These are phyloP conservation scores for Pollenia amentaria DNA, from an alignment of 2,888 invertebrate species.

Conservation along the genomic window DNA sequence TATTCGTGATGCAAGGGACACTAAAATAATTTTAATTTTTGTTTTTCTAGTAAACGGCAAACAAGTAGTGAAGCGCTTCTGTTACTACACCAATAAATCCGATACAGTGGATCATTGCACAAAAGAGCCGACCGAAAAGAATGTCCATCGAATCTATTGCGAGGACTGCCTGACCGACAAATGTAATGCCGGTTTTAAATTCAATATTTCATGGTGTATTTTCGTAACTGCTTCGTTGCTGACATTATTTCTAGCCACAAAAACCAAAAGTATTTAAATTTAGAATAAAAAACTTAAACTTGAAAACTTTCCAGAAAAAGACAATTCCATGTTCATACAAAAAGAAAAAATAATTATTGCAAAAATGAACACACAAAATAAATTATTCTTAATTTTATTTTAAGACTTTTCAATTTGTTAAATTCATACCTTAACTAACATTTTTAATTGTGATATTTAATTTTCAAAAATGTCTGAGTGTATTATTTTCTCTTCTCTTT, in stretches of 20 bases:
- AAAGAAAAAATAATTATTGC: not conserved
- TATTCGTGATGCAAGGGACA: not conserved
- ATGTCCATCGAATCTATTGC: slow-evolving; percentile 80
- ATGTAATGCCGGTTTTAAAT: slow-evolving; percentile 77
- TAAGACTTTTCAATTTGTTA: not conserved
- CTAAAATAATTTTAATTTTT: not conserved
- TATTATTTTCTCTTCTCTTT: too few relatives aligned
- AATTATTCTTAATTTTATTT: not conserved
- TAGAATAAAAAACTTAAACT: not conserved
- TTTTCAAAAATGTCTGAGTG: slow-evolving; percentile 2
- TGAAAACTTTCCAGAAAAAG: slow-evolving; percentile 19
- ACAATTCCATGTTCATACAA: slow-evolving; percentile 27
- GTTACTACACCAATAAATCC: slow-evolving; percentile 83
- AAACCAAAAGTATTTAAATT: slow-evolving; percentile 36
- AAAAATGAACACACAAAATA: slow-evolving; percentile 14
- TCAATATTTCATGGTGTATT: slow-evolving; percentile 68
- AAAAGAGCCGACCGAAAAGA: slow-evolving; percentile 80
- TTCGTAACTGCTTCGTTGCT: slow-evolving; percentile 67
- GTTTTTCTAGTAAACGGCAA: slow-evolving; percentile 80
- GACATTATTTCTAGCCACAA: slow-evolving; percentile 41
- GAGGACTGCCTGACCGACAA: slow-evolving; percentile 81
- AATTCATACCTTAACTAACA: not conserved
- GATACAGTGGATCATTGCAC: slow-evolving; percentile 81
- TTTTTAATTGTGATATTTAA: slow-evolving; percentile 23
- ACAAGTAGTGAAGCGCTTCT: slow-evolving; percentile 81